Percentiles rank a stretch among this genome's conserved stretches.
Evolutionary conservation across 2,113 vertebrate genomes (phyloP).

Genomic region (Micromys minutus): DNA sequence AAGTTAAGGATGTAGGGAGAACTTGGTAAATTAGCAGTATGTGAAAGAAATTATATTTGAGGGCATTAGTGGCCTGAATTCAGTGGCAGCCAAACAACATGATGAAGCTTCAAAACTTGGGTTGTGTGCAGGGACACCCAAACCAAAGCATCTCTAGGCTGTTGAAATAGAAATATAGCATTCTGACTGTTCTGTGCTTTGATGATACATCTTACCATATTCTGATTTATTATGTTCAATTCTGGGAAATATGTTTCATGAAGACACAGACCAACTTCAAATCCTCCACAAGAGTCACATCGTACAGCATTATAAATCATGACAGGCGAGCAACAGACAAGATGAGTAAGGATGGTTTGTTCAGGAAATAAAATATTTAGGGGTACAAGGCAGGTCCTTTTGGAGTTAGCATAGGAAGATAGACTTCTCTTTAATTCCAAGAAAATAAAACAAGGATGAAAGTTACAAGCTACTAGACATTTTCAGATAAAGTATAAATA

Average conservation of each 20-base stretch:
- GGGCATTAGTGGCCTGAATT: conserved; percentile 55
- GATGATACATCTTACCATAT: conserved; percentile 60
- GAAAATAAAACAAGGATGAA: conserved; percentile 55
- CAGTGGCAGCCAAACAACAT: neutral
- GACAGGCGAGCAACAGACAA: conserved; percentile 29
- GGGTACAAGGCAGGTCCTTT: conserved; percentile 42
- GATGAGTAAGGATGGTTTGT: conserved; percentile 52
- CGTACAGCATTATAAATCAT: conserved; percentile 66
- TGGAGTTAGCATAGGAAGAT: conserved; percentile 19
- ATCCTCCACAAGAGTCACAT: conserved; percentile 56
- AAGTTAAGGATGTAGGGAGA: conserved; percentile 37
- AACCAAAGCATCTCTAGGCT: conserved; percentile 19
- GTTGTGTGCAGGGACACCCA: neutral
- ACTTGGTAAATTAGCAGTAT: conserved; percentile 44
- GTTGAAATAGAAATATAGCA: conserved; percentile 66
- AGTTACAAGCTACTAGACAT: conserved; percentile 38
- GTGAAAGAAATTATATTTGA: conserved; percentile 21
- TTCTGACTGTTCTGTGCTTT: conserved; percentile 58
- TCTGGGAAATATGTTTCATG: conserved; percentile 70
- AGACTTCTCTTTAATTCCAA: conserved; percentile 50
- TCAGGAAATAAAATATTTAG: conserved; percentile 70
- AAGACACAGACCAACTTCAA: conserved; percentile 68
- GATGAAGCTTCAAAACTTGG: conserved; percentile 47
- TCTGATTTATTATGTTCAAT: conserved; percentile 75
- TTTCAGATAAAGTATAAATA: conserved; percentile 51